Base-by-base conservation (phyloP, 2,797 vertebrate genomes). In the Chloroceryle amazona region DNA sequence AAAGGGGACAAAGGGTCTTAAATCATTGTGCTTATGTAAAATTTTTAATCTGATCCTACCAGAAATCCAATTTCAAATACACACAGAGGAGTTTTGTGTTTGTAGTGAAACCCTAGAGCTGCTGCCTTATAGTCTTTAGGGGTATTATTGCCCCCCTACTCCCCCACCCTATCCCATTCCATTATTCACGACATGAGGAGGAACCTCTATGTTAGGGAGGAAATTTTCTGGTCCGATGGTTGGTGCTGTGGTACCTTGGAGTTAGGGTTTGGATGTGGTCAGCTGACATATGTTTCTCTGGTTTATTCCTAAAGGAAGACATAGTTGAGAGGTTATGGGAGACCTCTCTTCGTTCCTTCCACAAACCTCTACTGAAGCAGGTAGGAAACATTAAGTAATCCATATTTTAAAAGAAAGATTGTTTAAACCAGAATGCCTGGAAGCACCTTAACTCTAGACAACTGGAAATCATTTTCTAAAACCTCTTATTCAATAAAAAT, bases 391-490 rank as follows among this genome's bases (percentile, higher is more conserved):
- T 86, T 86, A 90, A 93, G 29, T 13, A 65, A 94, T 87, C 71
- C 16, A n/a, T 91, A 67, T 76, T 94, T 76, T 89, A 61, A 90
- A 74, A 72, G 78, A 61, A 92, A 97, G 71, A 92, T 89, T 96
- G 91, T 96, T 97, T 97, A 94, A 97, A 96, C 37, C 31, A 86
- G 82, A 96, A 90, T 72, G 66, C 81, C 97, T 97, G 51, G 92
- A 84, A 97, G 93, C 76, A 81, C 80, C 83, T 95, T 94, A 87
- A 49, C 71, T 94, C 68, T 63, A 95, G 90, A 95, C 6, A 41
- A 95, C 93, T 94, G 92, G 93, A 97, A 98, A 94, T 94, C 41
- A 96, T 96, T 95, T 93, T 92, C 96, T 63, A 51, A 78, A 91
- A 79, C 85, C 86, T 85, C 86, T 72, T 89, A 72, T 81, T 96